Percentiles rank a stretch among this genome's conserved stretches.
Evolutionary conservation across 2,113 vertebrate species (phyloP).

Genomic region (Bos taurus): DNA sequence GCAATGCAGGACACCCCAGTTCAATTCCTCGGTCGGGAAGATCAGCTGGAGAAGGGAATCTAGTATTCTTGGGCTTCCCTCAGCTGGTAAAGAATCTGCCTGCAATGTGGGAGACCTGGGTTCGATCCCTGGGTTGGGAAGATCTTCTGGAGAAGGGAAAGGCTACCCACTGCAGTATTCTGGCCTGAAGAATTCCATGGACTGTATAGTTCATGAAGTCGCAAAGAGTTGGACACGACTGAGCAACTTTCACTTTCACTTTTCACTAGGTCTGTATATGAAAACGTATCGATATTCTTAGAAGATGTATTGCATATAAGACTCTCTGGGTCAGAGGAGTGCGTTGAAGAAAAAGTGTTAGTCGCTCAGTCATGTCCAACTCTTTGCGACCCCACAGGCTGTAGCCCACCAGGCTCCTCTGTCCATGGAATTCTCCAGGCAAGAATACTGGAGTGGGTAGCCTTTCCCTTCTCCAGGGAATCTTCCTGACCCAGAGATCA

Average conservation of each 20-base stretch:
- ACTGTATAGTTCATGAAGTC: background rate
- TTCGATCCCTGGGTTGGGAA: background rate
- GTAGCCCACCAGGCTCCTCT: background rate
- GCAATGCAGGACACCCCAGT: background rate
- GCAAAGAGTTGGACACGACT: accelerated
- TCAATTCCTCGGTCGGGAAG: background rate
- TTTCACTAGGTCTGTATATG: background rate
- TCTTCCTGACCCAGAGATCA: background rate
- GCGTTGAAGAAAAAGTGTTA: background rate
- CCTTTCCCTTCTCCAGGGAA: background rate
- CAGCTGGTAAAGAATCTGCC: background rate
- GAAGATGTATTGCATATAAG: background rate
- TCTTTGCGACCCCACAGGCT: background rate
- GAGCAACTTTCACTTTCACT: background rate
- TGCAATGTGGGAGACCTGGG: background rate
- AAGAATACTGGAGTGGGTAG: background rate
- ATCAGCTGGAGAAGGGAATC: background rate
- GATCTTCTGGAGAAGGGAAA: background rate
- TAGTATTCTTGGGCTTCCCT: background rate
- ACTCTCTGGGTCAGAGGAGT: background rate
- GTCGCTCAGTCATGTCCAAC: background rate
- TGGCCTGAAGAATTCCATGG: background rate
- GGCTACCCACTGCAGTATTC: background rate
- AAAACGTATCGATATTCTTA: background rate
- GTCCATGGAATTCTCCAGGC: background rate